Conservation (phyloP, 2,113 vertebrate genomes). For the Mormyrus lacerda region DNA sequence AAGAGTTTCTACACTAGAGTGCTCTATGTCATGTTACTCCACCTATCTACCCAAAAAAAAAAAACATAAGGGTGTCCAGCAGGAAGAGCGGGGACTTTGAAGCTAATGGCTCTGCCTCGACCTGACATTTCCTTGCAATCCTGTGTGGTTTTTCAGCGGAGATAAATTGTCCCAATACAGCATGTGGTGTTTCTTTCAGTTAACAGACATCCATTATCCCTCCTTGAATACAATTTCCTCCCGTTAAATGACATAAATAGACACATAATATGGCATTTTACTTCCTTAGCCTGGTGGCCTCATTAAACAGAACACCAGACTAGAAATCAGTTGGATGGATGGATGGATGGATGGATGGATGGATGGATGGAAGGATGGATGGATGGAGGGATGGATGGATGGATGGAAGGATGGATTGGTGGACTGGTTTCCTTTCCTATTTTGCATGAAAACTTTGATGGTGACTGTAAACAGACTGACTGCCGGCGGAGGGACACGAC, state of each 20-base stretch:
- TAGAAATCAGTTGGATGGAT: not conserved
- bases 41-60: constrained; percentile 25
- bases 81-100: constrained; percentile 4
- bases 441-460: not conserved
- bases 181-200: constrained; percentile 28
- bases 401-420: too few relatives aligned
- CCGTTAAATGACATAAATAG: not conserved
- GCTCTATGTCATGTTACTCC: constrained; percentile 21
- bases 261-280: not conserved
- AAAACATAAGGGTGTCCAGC: constrained; percentile 19
- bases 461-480: not conserved
- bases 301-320: constrained; percentile 4
- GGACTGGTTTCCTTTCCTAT: not conserved
- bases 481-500: not conserved
- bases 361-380: not conserved
- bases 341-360: not conserved
- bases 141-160: constrained; percentile 25
- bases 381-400: not conserved
- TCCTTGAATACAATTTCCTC: not conserved
- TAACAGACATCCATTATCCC: not conserved
- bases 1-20: constrained; percentile 15
- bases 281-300: not conserved
- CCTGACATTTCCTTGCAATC: constrained; percentile 23
- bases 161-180: constrained; percentile 22
- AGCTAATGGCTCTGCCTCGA: constrained; percentile 19